A percentile compares a stretch with the other conserved stretches of the same genome.
These are phyloP conservation scores for Babyrousa celebensis DNA, from an alignment of 2,797 vertebrate genomes.

Conservation along the genomic window DNA sequence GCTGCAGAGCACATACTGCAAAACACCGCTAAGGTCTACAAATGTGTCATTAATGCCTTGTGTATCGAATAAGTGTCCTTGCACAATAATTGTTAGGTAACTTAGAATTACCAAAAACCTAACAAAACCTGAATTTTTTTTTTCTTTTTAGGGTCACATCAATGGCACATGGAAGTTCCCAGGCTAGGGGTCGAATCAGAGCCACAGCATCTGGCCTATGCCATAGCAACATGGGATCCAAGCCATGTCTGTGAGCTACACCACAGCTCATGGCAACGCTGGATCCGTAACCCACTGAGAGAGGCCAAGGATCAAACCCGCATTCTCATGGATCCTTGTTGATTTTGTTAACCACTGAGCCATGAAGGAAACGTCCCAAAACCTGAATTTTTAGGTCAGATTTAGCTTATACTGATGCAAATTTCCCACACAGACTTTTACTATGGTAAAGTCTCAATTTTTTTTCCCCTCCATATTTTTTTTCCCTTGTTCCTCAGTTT, in stretches of 20 bases:
- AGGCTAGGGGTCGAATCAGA: no score
- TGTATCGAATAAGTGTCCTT: background rate
- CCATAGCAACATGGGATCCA: no score
- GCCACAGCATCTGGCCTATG: no score
- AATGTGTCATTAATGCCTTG: background rate
- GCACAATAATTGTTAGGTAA: background rate
- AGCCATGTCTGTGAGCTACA: no score
- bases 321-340: no score
- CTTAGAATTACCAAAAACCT: conserved; percentile 4
- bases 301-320: no score
- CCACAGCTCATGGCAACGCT: no score
- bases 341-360: no score
- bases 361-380: background rate
- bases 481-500: background rate
- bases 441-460: background rate
- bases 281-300: no score
- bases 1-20: background rate
- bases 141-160: no score
- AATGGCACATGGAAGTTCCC: no score
- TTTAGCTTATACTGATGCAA: background rate
- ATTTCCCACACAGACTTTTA: background rate
- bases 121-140: background rate
- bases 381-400: background rate
- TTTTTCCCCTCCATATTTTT: background rate
- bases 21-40: background rate